Evolutionary conservation across 1,140 invertebrate species (phyloP), one percentile per base, ranked within the genome.

Genomic region (Oryctes rhinoceros): DNA sequence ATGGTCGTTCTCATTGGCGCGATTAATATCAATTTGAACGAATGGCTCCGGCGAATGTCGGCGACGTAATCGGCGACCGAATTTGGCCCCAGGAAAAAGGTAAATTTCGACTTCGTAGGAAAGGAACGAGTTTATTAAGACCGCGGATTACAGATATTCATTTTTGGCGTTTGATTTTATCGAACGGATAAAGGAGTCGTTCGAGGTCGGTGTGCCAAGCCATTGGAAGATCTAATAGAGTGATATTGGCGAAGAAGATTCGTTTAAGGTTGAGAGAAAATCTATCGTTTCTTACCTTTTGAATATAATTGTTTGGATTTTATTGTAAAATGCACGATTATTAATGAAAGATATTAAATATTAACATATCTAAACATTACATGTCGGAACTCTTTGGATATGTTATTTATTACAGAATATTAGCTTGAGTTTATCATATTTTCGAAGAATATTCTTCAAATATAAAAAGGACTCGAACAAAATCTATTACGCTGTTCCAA

Each of bases 21-120:
- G 65, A 67, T 67, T 67, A 48, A 76, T 48, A 76, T 76, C 44
- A 76, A 76, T 76, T 44, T 76, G 44, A 76, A 30, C 74, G 74
- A 76, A 44, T 67, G 65, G 65, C 24, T 44, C 74, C 13, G 39
- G 74, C 6, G 74, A 76, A 76, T 30, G 74, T 30, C 24, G 35
- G n/a, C 10, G 44, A 76, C 65, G 20, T 15, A 67, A 24, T 11
- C 65, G 18, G n/a, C 65, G 30, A 67, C 39, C 39, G 39, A 44
- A 44, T 44, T 44, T 10, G 5, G 65, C 11, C 20, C 4, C 6
- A 9, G 47, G 49, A 10, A 44, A 44, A 53, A 67, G 30, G 65
- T 67, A 67, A 67, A 67, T 67, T 67, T 67, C 30, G 6, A 1
- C 18, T 18, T 20, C 30, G 7, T 18, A 18, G 7, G 13, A 11